A percentile compares a stretch with the other conserved stretches of the same genome.
Conservation (phyloP, 2,797 vertebrate species). For the Sebastes taczanowskii region DNA sequence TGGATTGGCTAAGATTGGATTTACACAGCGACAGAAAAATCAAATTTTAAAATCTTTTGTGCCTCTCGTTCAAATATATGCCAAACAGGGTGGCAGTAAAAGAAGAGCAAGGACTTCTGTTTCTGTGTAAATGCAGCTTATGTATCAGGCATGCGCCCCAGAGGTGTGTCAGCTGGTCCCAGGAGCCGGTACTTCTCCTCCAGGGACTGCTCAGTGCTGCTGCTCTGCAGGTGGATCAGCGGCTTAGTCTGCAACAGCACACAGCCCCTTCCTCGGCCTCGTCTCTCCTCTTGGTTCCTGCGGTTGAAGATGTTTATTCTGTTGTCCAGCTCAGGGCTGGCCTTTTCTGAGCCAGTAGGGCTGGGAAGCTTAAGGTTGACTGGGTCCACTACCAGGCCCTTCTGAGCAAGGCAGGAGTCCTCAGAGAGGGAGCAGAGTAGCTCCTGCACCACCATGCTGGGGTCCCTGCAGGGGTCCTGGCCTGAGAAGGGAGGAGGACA, state of each 20-base stretch:
- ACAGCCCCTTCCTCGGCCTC: conserved; percentile 68
- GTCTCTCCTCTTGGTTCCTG: conserved; percentile 88
- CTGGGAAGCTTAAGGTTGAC: conserved; percentile 89
- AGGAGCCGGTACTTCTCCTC: conserved; percentile 88
- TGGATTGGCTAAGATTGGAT: conserved; percentile 36
- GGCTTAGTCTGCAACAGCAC: conserved; percentile 89
- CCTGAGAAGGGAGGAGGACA: conserved; percentile 67
- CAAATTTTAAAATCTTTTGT: conserved; percentile 13
- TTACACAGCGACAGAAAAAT: conserved; percentile 58
- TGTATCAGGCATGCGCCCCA: conserved; percentile 86
- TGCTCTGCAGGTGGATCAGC: conserved; percentile 86
- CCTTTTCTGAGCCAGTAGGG: conserved; percentile 77
- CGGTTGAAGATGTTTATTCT: conserved; percentile 88
- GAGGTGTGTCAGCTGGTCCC: conserved; percentile 82
- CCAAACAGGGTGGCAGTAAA: conserved; percentile 54
- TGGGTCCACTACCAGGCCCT: conserved; percentile 87
- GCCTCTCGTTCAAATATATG: conserved; percentile 36
- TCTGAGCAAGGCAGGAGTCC: conserved; percentile 87
- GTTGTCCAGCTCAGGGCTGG: conserved; percentile 88
- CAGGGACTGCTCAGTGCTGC: conserved; percentile 65
- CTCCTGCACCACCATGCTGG: conserved; percentile 86
- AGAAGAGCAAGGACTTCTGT: conserved; percentile 27
- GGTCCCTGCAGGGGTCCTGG: conserved; percentile 67
- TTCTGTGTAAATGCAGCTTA: conserved; percentile 71
- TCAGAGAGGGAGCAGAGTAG: conserved; percentile 90